Evolutionary conservation across 2,113 vertebrate genomes (phyloP).

Genomic region (Rafetus swinhoei): DNA sequence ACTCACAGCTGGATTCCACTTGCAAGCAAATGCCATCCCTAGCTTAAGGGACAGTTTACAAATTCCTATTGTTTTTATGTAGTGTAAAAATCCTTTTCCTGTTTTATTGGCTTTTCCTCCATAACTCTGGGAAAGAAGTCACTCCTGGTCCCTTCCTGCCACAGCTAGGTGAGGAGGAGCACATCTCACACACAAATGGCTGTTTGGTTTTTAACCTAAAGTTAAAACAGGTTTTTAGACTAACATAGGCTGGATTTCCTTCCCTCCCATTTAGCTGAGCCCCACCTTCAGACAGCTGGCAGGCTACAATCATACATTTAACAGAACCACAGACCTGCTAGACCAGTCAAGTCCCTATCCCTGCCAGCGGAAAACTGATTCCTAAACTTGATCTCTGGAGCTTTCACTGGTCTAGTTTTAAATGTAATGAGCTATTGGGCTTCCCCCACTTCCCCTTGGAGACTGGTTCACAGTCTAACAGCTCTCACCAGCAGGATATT

Average conservation of each 20-base stretch:
- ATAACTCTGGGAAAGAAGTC: not conserved
- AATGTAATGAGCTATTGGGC: not conserved
- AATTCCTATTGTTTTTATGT: not conserved
- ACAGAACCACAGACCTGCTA: not conserved
- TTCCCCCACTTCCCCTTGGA: not conserved
- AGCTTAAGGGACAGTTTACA: not conserved
- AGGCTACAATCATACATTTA: not conserved
- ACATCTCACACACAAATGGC: not conserved
- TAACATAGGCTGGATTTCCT: not conserved
- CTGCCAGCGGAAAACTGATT: not conserved
- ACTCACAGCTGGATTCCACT: not conserved
- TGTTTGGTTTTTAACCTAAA: not conserved
- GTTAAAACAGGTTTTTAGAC: not conserved
- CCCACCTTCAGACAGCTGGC: not conserved
- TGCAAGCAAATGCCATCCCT: not conserved
- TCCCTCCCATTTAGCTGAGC: not conserved
- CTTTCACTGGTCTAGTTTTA: not conserved
- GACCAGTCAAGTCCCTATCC: not conserved
- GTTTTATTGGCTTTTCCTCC: not conserved
- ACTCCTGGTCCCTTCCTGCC: not conserved
- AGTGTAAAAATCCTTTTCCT: not conserved
- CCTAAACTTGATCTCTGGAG: not conserved
- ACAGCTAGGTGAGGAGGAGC: not conserved
- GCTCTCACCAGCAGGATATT: not conserved
- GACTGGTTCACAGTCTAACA: not conserved